A percentile compares a stretch with the other conserved stretches of the same genome.
Conservation (phyloP, 2,113 vertebrate species). For the Motacilla tschutschensis region DNA sequence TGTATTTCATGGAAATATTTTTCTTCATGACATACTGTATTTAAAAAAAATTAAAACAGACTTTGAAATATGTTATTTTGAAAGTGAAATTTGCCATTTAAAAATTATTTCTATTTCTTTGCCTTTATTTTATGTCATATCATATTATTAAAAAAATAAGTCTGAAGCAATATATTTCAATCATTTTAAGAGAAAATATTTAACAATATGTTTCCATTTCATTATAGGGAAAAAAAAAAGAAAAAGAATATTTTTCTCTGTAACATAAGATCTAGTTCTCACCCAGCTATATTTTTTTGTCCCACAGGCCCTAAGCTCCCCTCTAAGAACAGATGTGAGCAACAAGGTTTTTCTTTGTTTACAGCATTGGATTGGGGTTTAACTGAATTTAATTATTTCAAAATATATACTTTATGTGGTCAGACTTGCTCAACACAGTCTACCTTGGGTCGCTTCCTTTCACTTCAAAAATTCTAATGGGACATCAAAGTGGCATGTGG, state of each 20-base stretch:
- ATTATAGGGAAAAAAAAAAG: background rate
- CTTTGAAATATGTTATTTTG: background rate
- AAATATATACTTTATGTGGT: background rate
- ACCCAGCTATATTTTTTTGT: background rate
- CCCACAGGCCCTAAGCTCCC: background rate
- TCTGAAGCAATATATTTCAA: background rate
- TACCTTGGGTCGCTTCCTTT: background rate
- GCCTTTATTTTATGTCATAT: background rate
- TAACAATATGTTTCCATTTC: background rate
- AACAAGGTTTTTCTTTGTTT: background rate
- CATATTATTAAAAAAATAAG: background rate
- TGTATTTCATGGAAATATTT: slow-evolving; percentile 19
- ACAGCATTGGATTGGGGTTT: background rate
- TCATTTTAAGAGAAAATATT: background rate
- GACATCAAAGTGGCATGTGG: background rate
- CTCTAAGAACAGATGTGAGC: background rate
- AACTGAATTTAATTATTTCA: background rate
- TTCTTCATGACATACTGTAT: background rate
- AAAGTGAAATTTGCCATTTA: background rate
- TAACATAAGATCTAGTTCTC: background rate
- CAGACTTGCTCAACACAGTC: background rate
- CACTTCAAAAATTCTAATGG: background rate
- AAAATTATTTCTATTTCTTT: background rate
- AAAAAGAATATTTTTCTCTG: background rate
- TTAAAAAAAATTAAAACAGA: background rate